Evolutionary conservation across 2,113 vertebrate species (phyloP).

Genomic region (Andinoacara biseriatus): DNA sequence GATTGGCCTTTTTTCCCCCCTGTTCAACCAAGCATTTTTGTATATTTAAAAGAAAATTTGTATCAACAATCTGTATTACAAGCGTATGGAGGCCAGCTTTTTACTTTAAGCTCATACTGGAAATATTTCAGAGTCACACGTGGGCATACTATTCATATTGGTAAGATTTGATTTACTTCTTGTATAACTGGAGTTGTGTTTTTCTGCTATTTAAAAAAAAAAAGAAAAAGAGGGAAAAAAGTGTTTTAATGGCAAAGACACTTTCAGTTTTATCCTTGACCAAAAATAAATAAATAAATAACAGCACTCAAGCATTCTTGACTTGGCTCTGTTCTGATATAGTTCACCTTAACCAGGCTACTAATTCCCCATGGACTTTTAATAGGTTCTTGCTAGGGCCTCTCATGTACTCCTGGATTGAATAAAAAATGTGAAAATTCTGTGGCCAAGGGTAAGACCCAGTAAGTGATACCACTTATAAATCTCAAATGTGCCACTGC

Average conservation of each 20-base stretch:
- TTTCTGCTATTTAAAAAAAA: background rate
- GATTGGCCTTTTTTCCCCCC: background rate
- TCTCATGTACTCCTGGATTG: constrained; percentile 57
- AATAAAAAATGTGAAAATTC: constrained; percentile 72
- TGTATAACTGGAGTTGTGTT: background rate
- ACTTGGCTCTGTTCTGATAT: constrained; percentile 38
- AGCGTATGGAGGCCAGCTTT: background rate
- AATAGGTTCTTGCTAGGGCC: constrained; percentile 55
- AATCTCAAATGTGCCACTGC: constrained; percentile 80
- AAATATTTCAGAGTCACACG: background rate
- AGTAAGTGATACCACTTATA: constrained; percentile 76
- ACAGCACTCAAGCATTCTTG: constrained; percentile 16
- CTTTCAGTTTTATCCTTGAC: constrained; percentile 18
- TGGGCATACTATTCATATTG: background rate
- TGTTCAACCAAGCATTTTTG: background rate
- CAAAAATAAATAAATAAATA: background rate
- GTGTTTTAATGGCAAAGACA: background rate
- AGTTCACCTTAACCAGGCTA: constrained; percentile 68
- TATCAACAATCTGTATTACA: background rate
- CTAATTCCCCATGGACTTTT: constrained; percentile 53
- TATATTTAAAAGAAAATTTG: background rate
- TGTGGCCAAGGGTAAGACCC: constrained; percentile 74
- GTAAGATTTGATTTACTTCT: background rate
- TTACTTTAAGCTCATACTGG: background rate
- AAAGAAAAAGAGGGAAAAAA: background rate